Evolutionary conservation across 2,797 vertebrate species (phyloP).

Genomic region (Sebastes reedi): DNA sequence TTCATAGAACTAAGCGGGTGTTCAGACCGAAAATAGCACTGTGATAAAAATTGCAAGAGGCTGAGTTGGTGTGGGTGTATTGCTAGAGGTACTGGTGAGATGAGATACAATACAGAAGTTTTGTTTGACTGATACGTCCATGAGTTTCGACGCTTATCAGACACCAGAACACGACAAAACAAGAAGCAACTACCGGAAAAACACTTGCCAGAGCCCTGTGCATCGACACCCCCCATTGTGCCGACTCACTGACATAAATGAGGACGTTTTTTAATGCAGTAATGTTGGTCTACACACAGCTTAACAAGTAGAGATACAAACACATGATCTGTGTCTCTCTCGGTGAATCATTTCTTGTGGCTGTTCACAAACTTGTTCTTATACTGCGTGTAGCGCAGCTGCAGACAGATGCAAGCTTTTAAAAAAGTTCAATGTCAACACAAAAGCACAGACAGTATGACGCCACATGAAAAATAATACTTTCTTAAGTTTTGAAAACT

Average conservation of each 20-base stretch:
- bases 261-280: neutral
- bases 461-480: neutral
- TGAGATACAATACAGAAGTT: slow-evolving; percentile 6
- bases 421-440: neutral
- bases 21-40: slow-evolving; percentile 18
- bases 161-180: neutral
- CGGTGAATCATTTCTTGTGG: neutral
- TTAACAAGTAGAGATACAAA: too few species aligned
- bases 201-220: neutral
- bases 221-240: neutral
- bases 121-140: neutral
- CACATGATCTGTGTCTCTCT: neutral
- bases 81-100: slow-evolving; percentile 12
- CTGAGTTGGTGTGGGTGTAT: slow-evolving; percentile 19
- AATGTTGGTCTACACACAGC: neutral
- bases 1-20: neutral
- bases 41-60: slow-evolving; percentile 1
- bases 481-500: neutral
- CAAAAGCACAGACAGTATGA: neutral
- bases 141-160: neutral
- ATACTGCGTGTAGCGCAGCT: neutral
- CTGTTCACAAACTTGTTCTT: neutral
- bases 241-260: neutral
- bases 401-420: neutral
- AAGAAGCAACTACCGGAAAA: neutral